These are phyloP conservation scores for Synanthedon tipuliformis DNA, from an alignment of 2,888 invertebrate species.

Conservation along the genomic window DNA sequence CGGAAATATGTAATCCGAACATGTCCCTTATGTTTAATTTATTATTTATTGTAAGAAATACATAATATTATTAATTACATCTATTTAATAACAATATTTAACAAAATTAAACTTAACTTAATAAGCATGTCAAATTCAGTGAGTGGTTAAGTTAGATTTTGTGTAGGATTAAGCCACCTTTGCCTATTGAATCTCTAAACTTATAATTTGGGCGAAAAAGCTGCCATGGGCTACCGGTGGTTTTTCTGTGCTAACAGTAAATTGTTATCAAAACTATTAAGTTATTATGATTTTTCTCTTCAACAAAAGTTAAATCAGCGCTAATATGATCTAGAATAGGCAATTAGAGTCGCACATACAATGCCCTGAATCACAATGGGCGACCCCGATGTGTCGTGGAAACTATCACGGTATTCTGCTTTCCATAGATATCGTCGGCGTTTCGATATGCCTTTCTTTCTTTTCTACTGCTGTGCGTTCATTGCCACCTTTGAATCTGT, in stretches of 20 bases:
- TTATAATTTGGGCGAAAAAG: too few relatives aligned
- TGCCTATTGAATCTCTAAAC: too few relatives aligned
- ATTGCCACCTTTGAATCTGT: slow-evolving; percentile 16
- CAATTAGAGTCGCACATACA: slow-evolving; percentile 37
- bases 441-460: slow-evolving; percentile 21
- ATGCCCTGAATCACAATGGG: slow-evolving; percentile 41
- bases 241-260: background rate
- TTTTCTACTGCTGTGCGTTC: slow-evolving; percentile 2
- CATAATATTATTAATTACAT: too few relatives aligned
- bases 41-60: too few relatives aligned
- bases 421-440: slow-evolving; percentile 46
- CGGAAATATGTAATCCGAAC: too few relatives aligned
- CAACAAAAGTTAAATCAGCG: slow-evolving; percentile 5
- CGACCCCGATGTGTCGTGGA: slow-evolving; percentile 64
- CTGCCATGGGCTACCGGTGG: too few relatives aligned
- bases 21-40: too few relatives aligned
- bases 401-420: slow-evolving; percentile 53
- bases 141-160: too few relatives aligned
- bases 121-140: too few relatives aligned
- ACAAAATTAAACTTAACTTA: too few relatives aligned
- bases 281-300: background rate
- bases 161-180: too few relatives aligned
- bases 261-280: background rate
- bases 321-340: slow-evolving; percentile 4
- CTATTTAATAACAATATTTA: too few relatives aligned